Percentiles rank a stretch among this genome's conserved stretches.
phyloP scores from a whole-genome alignment of 2,888 invertebrate species.

The Fissipunctia ypsillon region DNA sequence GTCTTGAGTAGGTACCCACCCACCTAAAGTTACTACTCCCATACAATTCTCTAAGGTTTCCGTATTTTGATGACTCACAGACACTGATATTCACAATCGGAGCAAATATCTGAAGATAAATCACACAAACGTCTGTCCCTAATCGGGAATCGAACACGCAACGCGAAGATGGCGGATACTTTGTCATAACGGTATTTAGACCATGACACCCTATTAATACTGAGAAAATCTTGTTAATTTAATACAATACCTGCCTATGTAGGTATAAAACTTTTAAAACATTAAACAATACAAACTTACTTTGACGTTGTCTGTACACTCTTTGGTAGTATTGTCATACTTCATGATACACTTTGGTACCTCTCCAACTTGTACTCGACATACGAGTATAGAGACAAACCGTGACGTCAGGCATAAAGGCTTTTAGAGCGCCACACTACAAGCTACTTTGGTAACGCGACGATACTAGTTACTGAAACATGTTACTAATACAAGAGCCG shows the following conservation, averaged over 20 bases:
- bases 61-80: background rate
- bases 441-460: conserved; percentile 48
- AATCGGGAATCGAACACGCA: conserved; percentile 10
- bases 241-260: too few relatives aligned
- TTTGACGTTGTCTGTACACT: background rate
- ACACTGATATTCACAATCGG: background rate
- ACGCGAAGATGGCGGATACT: background rate
- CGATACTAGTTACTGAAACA: conserved; percentile 41
- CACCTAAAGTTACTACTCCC: background rate
- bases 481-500: conserved; percentile 34
- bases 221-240: background rate
- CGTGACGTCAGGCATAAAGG: conserved; percentile 32
- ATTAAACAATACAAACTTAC: background rate
- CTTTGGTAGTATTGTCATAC: background rate
- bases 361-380: background rate
- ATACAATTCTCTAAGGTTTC: background rate
- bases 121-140: background rate
- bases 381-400: conserved; percentile 10
- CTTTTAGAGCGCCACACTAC: conserved; percentile 50
- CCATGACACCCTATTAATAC: background rate
- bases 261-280: background rate
- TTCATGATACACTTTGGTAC: background rate
- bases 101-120: background rate
- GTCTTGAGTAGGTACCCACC: background rate
- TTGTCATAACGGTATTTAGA: background rate